A percentile compares a stretch with the other conserved stretches of the same genome.
phyloP scores from a whole-genome alignment of 2,888 invertebrate genomes.

The Drosophila sordidula region DNA sequence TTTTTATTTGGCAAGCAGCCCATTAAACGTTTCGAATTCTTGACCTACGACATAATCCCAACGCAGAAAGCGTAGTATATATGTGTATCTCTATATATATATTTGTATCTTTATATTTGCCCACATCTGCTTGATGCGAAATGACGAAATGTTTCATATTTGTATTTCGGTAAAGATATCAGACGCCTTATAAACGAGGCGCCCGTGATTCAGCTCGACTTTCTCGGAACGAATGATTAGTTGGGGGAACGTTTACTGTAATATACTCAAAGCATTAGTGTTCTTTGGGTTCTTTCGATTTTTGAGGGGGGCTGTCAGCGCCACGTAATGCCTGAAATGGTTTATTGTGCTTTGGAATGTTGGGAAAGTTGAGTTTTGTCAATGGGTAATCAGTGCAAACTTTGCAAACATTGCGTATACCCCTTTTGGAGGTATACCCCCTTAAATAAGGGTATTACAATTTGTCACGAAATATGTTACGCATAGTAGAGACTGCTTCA shows the following conservation, averaged over 20 bases:
- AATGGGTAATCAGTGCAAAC: not conserved
- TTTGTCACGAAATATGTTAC: not conserved
- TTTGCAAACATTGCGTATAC: not conserved
- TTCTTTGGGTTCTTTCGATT: not conserved
- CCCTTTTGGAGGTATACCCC: no score
- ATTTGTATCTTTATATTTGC: slow-evolving; percentile 11
- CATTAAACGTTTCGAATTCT: slow-evolving; percentile 35
- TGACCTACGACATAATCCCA: slow-evolving; percentile 59
- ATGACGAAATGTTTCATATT: slow-evolving; percentile 57
- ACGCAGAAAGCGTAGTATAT: slow-evolving; percentile 3
- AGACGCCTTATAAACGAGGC: not conserved
- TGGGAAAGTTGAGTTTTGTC: not conserved
- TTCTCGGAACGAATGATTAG: slow-evolving; percentile 41
- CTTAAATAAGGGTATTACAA: not conserved
- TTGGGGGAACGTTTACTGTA: slow-evolving; percentile 13
- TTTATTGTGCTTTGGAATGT: not conserved
- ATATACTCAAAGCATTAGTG: slow-evolving; percentile 13
- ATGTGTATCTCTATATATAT: slow-evolving; percentile 4
- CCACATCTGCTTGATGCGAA: slow-evolving; percentile 24
- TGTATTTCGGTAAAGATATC: slow-evolving; percentile 19
- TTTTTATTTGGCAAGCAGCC: slow-evolving; percentile 37
- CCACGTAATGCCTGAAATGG: slow-evolving; percentile 24
- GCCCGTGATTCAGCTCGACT: slow-evolving; percentile 36
- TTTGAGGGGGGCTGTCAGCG: not conserved
- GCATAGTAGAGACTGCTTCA: no score